Evolutionary conservation across 1,140 invertebrate species (phyloP).

Genomic region (Eufriesea mexicana): DNA sequence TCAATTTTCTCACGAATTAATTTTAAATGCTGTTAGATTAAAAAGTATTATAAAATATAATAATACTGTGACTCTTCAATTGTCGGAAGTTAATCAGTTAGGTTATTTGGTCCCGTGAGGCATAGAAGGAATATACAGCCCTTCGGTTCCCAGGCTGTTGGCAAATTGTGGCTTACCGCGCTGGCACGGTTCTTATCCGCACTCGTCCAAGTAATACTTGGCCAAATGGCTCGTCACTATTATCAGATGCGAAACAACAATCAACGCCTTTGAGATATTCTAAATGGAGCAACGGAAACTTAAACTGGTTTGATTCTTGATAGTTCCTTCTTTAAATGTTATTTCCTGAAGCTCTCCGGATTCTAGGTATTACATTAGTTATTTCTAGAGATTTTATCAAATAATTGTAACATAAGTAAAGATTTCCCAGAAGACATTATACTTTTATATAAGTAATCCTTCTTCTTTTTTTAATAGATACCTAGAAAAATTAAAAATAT

Average conservation of each 20-base stretch:
- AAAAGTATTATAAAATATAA: neutral
- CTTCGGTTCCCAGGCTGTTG: constrained; percentile 58
- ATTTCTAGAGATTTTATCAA: neutral
- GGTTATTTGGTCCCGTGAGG: constrained; percentile 36
- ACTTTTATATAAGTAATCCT: too few relatives aligned
- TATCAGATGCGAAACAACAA: constrained; percentile 56
- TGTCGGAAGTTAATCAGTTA: constrained; percentile 46
- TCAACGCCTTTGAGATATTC: constrained; percentile 5
- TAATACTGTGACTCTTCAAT: neutral
- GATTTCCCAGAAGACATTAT: neutral
- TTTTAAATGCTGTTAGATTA: neutral
- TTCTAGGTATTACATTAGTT: neutral
- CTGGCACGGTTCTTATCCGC: constrained; percentile 62
- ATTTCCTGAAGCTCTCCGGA: neutral
- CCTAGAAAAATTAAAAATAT: too few relatives aligned
- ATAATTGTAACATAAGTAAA: neutral
- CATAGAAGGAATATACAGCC: constrained; percentile 40
- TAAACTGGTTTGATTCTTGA: neutral
- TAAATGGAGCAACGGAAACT: constrained; percentile 17
- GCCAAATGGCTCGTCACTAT: constrained; percentile 35
- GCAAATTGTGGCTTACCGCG: constrained; percentile 65
- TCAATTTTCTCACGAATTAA: neutral
- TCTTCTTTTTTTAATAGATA: too few relatives aligned
- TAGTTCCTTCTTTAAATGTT: neutral
- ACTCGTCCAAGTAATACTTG: constrained; percentile 62